Conservation (phyloP, 37 sponge, comb jelly and placozoan species). For the Eunapius fragilis region DNA sequence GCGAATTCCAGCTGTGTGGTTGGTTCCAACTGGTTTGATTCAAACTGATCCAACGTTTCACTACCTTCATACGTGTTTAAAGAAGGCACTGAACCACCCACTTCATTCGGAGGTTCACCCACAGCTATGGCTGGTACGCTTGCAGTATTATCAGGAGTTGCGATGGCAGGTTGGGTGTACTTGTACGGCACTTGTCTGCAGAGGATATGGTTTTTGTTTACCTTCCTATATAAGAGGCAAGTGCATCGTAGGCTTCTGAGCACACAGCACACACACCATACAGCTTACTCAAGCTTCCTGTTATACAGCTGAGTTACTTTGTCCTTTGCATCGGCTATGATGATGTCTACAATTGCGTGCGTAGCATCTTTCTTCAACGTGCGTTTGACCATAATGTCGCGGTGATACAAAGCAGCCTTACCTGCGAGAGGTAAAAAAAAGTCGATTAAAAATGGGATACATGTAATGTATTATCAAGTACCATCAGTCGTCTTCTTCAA, state of each 20-base stretch:
- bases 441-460: neutral
- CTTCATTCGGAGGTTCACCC: neutral
- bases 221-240: conserved; percentile 37
- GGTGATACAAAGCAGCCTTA: conserved; percentile 52
- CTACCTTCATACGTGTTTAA: neutral
- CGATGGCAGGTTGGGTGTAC: neutral
- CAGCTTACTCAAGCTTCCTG: conserved; percentile 40
- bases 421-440: conserved; percentile 5
- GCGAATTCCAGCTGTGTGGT: neutral
- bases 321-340: conserved; percentile 48
- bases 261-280: no score
- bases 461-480: neutral
- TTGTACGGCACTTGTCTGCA: conserved; percentile 37
- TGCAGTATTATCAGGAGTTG: neutral
- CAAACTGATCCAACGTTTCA: neutral
- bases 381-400: conserved; percentile 58
- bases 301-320: conserved; percentile 45
- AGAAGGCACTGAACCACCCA: neutral
- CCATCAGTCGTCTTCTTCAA: conserved; percentile 61
- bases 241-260: no score
- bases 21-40: neutral
- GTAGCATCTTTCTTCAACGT: conserved; percentile 20
- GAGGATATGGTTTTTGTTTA: conserved; percentile 53
- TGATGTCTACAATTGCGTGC: conserved; percentile 47
- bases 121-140: neutral